Percentiles rank a stretch among this genome's conserved stretches.
These are phyloP conservation scores for Drosophila bifasciata DNA, from an alignment of 1,140 invertebrate genomes.

Conservation along the genomic window DNA sequence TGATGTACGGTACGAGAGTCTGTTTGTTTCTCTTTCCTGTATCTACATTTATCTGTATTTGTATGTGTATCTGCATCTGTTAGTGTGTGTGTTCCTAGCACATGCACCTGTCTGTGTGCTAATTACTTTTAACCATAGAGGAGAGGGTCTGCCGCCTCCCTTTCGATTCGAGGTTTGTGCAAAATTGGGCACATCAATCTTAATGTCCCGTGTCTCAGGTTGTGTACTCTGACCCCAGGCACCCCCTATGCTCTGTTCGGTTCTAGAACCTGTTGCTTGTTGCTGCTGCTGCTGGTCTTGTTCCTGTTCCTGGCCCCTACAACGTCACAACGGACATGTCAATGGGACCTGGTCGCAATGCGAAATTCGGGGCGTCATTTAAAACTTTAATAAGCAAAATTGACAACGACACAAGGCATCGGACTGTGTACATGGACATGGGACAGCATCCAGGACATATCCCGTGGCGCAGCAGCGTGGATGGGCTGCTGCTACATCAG, in stretches of 20 bases:
- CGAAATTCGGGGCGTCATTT: slow-evolving; percentile 79
- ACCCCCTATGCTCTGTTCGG: background rate
- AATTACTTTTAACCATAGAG: slow-evolving; percentile 70
- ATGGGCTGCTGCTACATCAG: background rate
- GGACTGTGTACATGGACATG: slow-evolving; percentile 23
- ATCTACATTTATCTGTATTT: background rate
- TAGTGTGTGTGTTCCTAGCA: background rate
- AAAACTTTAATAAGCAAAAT: slow-evolving; percentile 81
- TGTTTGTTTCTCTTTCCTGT: background rate
- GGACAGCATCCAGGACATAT: slow-evolving; percentile 12
- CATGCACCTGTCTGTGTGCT: slow-evolving; percentile 27
- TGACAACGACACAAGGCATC: slow-evolving; percentile 62
- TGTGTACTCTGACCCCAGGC: slow-evolving; percentile 20
- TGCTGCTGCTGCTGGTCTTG: background rate
- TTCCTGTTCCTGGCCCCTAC: slow-evolving; percentile 4
- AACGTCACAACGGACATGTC: slow-evolving; percentile 48
- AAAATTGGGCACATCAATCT: slow-evolving; percentile 76
- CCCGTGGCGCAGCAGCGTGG: background rate
- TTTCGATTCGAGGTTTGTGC: slow-evolving; percentile 32
- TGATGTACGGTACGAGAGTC: slow-evolving; percentile 52
- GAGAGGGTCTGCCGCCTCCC: slow-evolving; percentile 4
- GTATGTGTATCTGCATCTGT: too few relatives aligned
- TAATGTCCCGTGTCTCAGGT: slow-evolving; percentile 74
- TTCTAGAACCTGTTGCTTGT: background rate
- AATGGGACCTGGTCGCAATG: slow-evolving; percentile 57